Evolutionary conservation across 2,113 vertebrate genomes (phyloP).

Genomic region (Cololabis saira): DNA sequence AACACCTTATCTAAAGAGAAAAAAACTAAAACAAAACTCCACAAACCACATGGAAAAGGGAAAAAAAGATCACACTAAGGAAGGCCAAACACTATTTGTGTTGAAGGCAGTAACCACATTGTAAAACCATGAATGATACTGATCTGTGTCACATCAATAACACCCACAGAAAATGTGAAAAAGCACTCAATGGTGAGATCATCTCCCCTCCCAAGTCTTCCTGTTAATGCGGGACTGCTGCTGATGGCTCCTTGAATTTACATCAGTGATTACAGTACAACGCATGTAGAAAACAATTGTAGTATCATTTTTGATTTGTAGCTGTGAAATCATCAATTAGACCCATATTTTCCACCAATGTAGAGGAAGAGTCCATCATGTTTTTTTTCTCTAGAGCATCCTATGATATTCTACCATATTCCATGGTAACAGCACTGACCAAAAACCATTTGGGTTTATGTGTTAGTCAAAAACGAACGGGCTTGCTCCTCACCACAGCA

Average conservation of each 20-base stretch:
- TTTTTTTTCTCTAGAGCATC: not conserved
- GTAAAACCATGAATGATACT: constrained; percentile 14
- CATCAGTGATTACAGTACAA: constrained; percentile 3
- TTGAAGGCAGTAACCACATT: not conserved
- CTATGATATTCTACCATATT: too few relatives aligned
- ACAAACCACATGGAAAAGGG: too few relatives aligned
- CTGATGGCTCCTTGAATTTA: constrained; percentile 12
- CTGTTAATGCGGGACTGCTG: constrained; percentile 12
- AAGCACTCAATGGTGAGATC: constrained; percentile 55
- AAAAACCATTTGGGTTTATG: not conserved
- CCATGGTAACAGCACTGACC: not conserved
- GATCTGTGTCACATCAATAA: constrained; percentile 41
- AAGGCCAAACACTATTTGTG: not conserved
- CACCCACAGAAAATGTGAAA: constrained; percentile 51
- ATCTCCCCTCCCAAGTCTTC: constrained; percentile 11
- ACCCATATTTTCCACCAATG: not conserved
- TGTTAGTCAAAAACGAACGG: not conserved
- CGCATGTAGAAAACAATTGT: not conserved
- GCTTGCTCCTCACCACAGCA: not conserved
- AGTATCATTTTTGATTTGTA: not conserved
- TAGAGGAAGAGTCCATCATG: not conserved
- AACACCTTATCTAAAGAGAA: too few relatives aligned
- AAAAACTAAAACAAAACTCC: too few relatives aligned
- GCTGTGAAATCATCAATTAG: not conserved
- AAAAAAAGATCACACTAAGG: too few relatives aligned